Evolutionary conservation across 2,888 invertebrate species (phyloP), one percentile per base, ranked within the genome.

Genomic region (Lobophora halterata): DNA sequence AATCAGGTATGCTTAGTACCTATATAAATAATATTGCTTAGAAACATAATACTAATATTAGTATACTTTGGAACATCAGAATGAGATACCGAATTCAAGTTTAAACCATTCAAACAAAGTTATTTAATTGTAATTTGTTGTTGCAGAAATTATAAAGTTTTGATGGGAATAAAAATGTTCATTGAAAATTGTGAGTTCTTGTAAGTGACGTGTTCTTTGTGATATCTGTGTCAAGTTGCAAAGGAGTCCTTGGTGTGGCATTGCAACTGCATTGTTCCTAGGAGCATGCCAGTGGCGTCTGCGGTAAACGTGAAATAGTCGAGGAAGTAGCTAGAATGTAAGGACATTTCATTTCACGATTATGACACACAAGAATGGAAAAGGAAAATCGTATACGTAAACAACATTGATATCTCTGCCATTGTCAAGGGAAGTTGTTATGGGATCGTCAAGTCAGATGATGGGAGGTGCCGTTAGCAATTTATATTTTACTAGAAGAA

Each of bases 221-320:
- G 59, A 56, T 67, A 71, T 71, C 67, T 68, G 67, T 75, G 74
- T 76, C 71, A 73, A 69, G 69, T n/a, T 66, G 60, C 64, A 65
- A 71, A 68, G 72, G 72, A 75, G 75, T 75, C 78, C 73, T 77
- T 74, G 74, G 65, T 72, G 66, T 71, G 70, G 72, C 72, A 55
- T 58, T 67, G 65, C 65, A 60, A 67, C 20, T 28, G 71, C 71
- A 74, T 78, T 80, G 80, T 79, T 77, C 73, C 61, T 59, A 23
- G 30, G 23, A 28, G 39, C 29, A 37, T 37, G 41, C 48, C 50
- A 40, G 24, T 34, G 58, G 56, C 58, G 58, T 33, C 20, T 24
- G 29, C 33, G 12, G 29, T 41, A 46, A 31, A 32, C 34, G 26
- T 41, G 23, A 36, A 36, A 25, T 23, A 47, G 17, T n/a, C 41